A percentile compares a stretch with the other conserved stretches of the same genome.
phyloP scores from a whole-genome alignment of 2,113 vertebrate species.

The Urocolius indicus region DNA sequence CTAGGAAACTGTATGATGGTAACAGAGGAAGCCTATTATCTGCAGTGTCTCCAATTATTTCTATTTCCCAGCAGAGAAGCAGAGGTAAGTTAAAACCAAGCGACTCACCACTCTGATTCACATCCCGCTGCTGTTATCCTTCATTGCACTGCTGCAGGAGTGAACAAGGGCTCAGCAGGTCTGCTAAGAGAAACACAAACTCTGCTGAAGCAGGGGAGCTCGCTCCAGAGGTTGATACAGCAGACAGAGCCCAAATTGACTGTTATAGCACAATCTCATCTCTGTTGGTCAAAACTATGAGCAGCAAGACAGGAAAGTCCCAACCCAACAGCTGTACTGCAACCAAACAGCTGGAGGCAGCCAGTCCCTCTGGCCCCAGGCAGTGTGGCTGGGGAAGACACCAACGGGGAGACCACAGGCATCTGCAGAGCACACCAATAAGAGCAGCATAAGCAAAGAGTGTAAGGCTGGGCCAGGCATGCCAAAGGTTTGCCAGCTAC shows the following conservation, averaged over 20 bases:
- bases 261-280: fast-evolving
- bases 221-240: fast-evolving
- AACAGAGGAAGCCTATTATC: background rate
- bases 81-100: background rate
- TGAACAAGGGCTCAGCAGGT: background rate
- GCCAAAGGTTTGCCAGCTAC: background rate
- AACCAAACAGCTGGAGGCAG: background rate
- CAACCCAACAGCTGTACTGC: background rate
- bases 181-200: background rate
- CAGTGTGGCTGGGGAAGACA: background rate
- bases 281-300: background rate
- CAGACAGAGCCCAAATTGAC: background rate
- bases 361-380: fast-evolving
- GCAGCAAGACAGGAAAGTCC: background rate
- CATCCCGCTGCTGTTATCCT: background rate
- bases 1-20: background rate
- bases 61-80: background rate
- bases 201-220: no score
- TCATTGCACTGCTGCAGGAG: background rate
- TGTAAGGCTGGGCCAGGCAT: background rate
- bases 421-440: background rate
- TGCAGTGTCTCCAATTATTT: background rate
- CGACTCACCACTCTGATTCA: background rate
- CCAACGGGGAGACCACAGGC: fast-evolving
- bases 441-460: background rate